Conservation (phyloP, 2,888 invertebrate genomes). For the Eristalis arbustorum region DNA sequence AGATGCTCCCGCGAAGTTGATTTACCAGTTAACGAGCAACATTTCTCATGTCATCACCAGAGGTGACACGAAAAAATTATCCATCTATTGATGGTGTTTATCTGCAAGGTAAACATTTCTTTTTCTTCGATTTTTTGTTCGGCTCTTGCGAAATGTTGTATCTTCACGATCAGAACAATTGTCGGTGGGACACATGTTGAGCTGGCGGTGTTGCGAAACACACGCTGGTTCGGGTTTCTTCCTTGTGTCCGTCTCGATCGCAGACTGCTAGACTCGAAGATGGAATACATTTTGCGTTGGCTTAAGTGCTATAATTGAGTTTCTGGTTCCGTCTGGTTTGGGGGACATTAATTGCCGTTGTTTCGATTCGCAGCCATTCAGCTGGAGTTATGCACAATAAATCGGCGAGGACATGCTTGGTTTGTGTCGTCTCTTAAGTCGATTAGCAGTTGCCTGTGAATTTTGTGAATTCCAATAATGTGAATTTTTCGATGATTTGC, state of each 20-base stretch:
- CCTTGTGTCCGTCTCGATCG: not conserved
- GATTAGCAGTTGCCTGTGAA: conserved; percentile 23
- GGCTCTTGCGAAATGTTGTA: not conserved
- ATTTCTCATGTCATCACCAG: conserved; percentile 46
- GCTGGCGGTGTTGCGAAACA: not conserved
- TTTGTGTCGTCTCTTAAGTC: not conserved
- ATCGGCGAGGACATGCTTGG: not conserved
- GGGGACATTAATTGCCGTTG: conserved; percentile 7
- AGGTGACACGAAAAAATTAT: conserved; percentile 6
- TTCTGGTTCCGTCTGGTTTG: conserved; percentile 8
- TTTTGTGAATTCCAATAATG: not conserved
- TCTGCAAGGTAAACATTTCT: not conserved
- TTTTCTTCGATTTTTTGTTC: not conserved
- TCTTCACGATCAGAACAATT: not conserved
- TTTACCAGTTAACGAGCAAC: conserved; percentile 65
- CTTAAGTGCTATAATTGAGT: not conserved
- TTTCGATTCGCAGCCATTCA: conserved; percentile 5
- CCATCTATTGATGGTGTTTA: not conserved
- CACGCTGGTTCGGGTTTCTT: not conserved
- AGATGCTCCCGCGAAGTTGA: conserved; percentile 52
- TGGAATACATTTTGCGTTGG: not conserved
- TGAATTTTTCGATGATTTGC: not conserved
- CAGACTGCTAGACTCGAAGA: not conserved
- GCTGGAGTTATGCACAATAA: not conserved
- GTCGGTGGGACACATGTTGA: not conserved